Percentiles rank a stretch among this genome's conserved stretches.
phyloP scores from a whole-genome alignment of 2,113 vertebrate genomes.

The Ceyx cyanopectus region DNA sequence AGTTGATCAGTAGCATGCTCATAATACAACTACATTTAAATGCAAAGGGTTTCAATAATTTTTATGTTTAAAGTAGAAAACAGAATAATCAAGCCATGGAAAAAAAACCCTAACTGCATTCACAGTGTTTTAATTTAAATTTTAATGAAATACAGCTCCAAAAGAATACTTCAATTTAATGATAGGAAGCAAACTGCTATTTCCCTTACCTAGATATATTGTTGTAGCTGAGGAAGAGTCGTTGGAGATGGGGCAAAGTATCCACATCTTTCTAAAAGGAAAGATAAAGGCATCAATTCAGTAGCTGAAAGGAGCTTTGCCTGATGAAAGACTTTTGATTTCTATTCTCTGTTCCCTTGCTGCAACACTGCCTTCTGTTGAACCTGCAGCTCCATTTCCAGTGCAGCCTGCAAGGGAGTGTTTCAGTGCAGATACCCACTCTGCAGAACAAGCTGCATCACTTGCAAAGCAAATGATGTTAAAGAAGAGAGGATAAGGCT shows the following conservation, averaged over 20 bases:
- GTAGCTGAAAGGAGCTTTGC: slow-evolving; percentile 37
- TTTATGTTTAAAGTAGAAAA: background rate
- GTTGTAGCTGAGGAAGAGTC: slow-evolving; percentile 97
- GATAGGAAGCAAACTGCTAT: slow-evolving; percentile 43
- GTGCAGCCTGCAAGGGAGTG: slow-evolving; percentile 74
- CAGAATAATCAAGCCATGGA: background rate
- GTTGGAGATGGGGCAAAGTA: slow-evolving; percentile 91
- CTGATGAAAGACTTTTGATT: slow-evolving; percentile 31
- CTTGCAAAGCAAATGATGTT: slow-evolving; percentile 71
- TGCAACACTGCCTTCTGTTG: slow-evolving; percentile 55
- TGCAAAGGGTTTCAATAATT: background rate
- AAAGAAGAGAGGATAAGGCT: slow-evolving; percentile 34
- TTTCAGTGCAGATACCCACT: slow-evolving; percentile 77
- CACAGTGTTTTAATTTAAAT: background rate
- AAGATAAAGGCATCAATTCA: slow-evolving; percentile 75
- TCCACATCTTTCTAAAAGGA: slow-evolving; percentile 93
- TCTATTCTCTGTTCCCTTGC: slow-evolving; percentile 79
- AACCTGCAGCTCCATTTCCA: slow-evolving; percentile 73
- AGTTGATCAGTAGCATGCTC: background rate
- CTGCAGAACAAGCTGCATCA: slow-evolving; percentile 80
- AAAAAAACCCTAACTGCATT: background rate
- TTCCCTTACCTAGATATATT: slow-evolving; percentile 93
- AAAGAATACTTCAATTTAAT: slow-evolving; percentile 1
- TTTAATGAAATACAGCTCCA: background rate
- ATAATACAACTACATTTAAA: background rate